A percentile compares a stretch with the other conserved stretches of the same genome.
These are phyloP conservation scores for Amphilophus citrinellus DNA, from an alignment of 2,113 vertebrate genomes.

Conservation along the genomic window DNA sequence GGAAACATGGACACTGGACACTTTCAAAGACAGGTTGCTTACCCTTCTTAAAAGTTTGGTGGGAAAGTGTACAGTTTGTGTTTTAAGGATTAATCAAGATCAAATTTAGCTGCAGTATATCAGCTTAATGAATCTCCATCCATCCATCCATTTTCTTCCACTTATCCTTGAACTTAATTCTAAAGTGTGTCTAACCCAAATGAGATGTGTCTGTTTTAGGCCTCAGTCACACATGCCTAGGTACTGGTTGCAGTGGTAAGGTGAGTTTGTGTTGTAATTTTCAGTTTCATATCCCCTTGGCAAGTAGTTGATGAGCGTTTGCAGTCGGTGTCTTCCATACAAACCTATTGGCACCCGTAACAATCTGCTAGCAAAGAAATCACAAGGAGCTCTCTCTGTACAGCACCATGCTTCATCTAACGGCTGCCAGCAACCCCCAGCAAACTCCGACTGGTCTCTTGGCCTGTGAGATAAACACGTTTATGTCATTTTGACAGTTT, in stretches of 20 bases:
- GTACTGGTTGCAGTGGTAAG: too few species aligned
- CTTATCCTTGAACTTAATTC: too few species aligned
- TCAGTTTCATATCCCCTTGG: neutral
- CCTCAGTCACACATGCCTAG: too few species aligned
- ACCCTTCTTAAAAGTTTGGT: neutral
- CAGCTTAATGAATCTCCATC: neutral
- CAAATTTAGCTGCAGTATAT: neutral
- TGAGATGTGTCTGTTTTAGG: too few species aligned
- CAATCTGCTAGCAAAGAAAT: too few species aligned
- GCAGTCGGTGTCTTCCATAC: neutral
- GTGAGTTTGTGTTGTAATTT: neutral
- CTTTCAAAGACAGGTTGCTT: neutral
- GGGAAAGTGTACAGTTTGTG: neutral
- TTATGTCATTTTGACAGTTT: neutral
- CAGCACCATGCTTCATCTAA: neutral
- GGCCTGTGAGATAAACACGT: too few species aligned
- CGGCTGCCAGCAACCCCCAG: neutral
- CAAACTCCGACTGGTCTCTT: neutral
- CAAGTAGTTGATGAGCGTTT: neutral
- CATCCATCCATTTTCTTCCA: too few species aligned
- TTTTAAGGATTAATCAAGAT: too few species aligned
- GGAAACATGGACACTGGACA: neutral
- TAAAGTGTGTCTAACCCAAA: too few species aligned
- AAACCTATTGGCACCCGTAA: too few species aligned
- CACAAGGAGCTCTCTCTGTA: neutral